Percentiles rank a stretch among this genome's conserved stretches.
Conservation (phyloP, 2,888 invertebrate species). For the Gymnocheta viridis region DNA sequence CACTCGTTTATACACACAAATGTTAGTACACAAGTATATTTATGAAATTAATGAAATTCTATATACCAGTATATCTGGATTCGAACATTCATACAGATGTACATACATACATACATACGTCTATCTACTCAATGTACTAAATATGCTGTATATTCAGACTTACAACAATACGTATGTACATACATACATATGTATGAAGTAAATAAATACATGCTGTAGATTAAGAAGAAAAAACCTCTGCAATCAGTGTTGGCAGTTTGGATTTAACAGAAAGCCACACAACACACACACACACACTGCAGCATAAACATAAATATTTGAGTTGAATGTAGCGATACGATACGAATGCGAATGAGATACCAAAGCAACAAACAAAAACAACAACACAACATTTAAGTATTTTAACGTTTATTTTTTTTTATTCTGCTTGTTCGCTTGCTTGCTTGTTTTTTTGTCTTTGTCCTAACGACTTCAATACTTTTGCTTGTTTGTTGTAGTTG, state of each 20-base stretch:
- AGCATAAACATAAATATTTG: neutral
- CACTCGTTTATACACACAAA: too few species aligned
- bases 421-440: too few species aligned
- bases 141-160: neutral
- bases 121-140: neutral
- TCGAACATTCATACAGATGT: neutral
- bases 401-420: conserved; percentile 32
- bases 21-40: too few species aligned
- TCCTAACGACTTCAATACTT: conserved; percentile 60
- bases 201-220: neutral
- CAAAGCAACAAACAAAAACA: conserved; percentile 44
- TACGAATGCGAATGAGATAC: conserved; percentile 32
- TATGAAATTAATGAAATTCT: neutral
- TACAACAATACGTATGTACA: neutral
- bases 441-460: conserved; percentile 29
- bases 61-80: neutral
- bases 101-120: neutral
- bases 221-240: conserved; percentile 1
- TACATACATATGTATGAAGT: conserved; percentile 1
- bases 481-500: conserved; percentile 19
- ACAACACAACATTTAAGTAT: conserved; percentile 31
- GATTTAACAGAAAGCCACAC: neutral
- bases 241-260: conserved; percentile 51
- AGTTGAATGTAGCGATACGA: conserved; percentile 24
- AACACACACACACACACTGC: neutral